Evolutionary conservation across 2,888 invertebrate species (phyloP).

Genomic region (Heliconius hortense): DNA sequence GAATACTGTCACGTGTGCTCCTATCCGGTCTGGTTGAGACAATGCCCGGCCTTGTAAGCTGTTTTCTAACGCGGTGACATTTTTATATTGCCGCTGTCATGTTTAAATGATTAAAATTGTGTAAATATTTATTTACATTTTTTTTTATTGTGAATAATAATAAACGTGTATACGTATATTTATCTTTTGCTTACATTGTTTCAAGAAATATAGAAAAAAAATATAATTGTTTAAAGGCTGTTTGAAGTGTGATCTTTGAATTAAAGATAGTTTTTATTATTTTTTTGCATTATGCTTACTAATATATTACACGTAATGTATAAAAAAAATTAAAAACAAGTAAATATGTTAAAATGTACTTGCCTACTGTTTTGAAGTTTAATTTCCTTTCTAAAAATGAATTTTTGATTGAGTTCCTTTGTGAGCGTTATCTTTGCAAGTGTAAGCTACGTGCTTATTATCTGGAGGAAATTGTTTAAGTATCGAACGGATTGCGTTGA

Average conservation of each 20-base stretch:
- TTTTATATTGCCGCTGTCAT: not conserved
- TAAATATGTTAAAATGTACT: not conserved
- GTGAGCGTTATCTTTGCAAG: not conserved
- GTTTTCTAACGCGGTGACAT: not conserved
- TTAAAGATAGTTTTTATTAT: too few relatives aligned
- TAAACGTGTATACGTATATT: not conserved
- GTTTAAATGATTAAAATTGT: not conserved
- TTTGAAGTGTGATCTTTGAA: too few relatives aligned
- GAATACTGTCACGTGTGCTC: not conserved
- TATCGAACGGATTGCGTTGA: not conserved
- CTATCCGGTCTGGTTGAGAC: not conserved
- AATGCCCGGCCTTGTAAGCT: constrained; percentile 8
- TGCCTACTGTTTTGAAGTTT: not conserved
- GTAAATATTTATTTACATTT: not conserved
- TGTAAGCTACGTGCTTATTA: not conserved
- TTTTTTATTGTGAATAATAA: not conserved
- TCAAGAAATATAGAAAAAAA: not conserved
- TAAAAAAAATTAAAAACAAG: not conserved
- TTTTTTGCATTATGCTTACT: too few relatives aligned
- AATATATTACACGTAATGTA: too few relatives aligned
- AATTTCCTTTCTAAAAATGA: not conserved
- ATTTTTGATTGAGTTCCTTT: not conserved
- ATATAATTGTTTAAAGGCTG: too few relatives aligned
- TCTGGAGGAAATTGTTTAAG: not conserved
- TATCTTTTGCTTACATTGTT: not conserved